Evolutionary conservation across 2,113 vertebrate species (phyloP), one percentile per base, ranked within the genome.

Genomic region (Otocyon megalotis): DNA sequence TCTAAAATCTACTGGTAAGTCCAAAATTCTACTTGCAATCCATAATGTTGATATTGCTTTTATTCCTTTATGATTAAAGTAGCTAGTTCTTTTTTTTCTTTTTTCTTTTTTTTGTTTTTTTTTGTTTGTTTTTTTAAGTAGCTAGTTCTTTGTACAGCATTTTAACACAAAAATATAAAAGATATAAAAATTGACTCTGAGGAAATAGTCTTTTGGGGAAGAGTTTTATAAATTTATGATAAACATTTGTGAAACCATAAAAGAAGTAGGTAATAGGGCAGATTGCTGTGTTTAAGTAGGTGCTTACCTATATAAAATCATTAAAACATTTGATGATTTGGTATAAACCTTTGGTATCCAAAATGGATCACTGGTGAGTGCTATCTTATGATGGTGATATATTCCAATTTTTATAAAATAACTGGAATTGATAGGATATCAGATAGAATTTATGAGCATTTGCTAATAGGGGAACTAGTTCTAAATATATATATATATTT

Each of bases 81-180:
- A 87, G 20, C 43, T 84, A 62, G 19, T 84, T 79, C 35, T 65
- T 54, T 54, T 54, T 54, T 54, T 81, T n/a, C n/a, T n/a, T n/a
- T n/a, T n/a, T n/a, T n/a, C n/a, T n/a, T n/a, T n/a, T n/a, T n/a
- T n/a, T n/a, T n/a, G n/a, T n/a, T n/a, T n/a, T n/a, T n/a, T n/a
- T n/a, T n/a, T n/a, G n/a, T n/a, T n/a, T n/a, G n/a, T n/a, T n/a
- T n/a, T n/a, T n/a, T n/a, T n/a, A 65, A 93, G 5, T 62, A 87
- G 20, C 43, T 84, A 62, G 19, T 84, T 79, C n/a, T 74, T 16
- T 69, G 56, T 32, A 69, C 30, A 67, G n/a, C 8, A 80, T 77
- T 79, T 89, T 93, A 74, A 85, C 88, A 43, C 19, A 76, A 90
- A 94, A 22, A 54, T 90, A 84, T 74, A n/a, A 84, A 81, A 96